Conservation (phyloP, 2,888 invertebrate genomes). For the Mythimna impura region DNA sequence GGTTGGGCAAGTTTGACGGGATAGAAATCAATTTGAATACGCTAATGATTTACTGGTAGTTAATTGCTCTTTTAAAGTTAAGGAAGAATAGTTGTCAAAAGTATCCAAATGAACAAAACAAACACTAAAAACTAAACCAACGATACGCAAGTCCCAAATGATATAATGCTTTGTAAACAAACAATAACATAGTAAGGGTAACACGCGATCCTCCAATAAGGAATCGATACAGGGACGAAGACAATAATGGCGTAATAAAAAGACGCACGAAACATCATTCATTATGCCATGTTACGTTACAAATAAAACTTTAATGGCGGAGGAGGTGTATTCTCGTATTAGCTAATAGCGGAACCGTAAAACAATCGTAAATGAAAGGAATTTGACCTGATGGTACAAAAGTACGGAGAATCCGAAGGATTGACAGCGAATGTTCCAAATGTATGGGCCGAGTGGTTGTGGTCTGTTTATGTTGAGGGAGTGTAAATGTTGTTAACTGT, state of each 20-base stretch:
- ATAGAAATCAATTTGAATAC: background rate
- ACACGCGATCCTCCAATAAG: constrained; percentile 57
- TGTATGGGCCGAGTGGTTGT: background rate
- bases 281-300: constrained; percentile 40
- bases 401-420: constrained; percentile 9
- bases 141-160: background rate
- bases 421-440: constrained; percentile 21
- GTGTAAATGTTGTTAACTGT: constrained; percentile 17
- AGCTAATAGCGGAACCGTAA: constrained; percentile 56
- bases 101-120: background rate
- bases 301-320: constrained; percentile 53
- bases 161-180: constrained; percentile 30
- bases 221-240: constrained; percentile 45
- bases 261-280: constrained; percentile 42
- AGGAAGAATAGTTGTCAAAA: background rate
- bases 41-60: background rate
- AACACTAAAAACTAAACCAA: background rate
- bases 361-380: constrained; percentile 62
- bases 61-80: background rate
- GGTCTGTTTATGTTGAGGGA: constrained; percentile 22
- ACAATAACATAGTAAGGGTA: constrained; percentile 18
- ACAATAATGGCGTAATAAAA: constrained; percentile 52
- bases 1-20: background rate
- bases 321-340: constrained; percentile 51
- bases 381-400: constrained; percentile 45